phyloP scores from a whole-genome alignment of 2,797 vertebrate genomes.

The Botia kubotai region DNA sequence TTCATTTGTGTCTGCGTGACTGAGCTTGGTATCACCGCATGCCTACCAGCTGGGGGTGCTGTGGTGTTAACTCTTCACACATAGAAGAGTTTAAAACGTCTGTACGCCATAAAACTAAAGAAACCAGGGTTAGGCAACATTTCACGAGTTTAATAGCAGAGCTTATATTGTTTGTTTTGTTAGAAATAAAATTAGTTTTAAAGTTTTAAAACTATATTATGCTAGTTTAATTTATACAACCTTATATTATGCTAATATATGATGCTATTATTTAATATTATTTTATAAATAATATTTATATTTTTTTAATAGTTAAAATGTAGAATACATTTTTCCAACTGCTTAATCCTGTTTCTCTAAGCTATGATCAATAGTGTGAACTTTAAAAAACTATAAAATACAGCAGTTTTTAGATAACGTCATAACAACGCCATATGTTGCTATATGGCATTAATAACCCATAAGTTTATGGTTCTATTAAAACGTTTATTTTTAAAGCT shows the following conservation, averaged over 20 bases:
- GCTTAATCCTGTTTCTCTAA: not conserved
- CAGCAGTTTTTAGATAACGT: too few relatives aligned
- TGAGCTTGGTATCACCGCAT: conserved; percentile 1
- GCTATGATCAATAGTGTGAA: not conserved
- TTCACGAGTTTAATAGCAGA: not conserved
- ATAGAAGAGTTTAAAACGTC: not conserved
- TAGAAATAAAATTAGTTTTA: not conserved
- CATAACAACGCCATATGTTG: too few relatives aligned
- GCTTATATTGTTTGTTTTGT: not conserved
- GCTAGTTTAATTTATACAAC: too few relatives aligned
- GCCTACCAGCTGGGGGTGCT: conserved; percentile 61
- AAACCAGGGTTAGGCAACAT: not conserved
- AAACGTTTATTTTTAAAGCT: too few relatives aligned
- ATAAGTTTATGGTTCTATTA: too few relatives aligned
- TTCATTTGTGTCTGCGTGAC: not conserved
- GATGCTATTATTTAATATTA: too few relatives aligned
- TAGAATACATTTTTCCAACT: not conserved
- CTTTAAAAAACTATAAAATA: too few relatives aligned
- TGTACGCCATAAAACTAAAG: not conserved
- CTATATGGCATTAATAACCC: too few relatives aligned
- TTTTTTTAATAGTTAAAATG: not conserved
- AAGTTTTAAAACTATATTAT: too few relatives aligned
- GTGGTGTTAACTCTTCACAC: conserved; percentile 48
- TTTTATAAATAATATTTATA: not conserved
- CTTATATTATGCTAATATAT: too few relatives aligned